Conservation (phyloP, 1,140 invertebrate genomes). For the Leptonema lineaticorne region DNA sequence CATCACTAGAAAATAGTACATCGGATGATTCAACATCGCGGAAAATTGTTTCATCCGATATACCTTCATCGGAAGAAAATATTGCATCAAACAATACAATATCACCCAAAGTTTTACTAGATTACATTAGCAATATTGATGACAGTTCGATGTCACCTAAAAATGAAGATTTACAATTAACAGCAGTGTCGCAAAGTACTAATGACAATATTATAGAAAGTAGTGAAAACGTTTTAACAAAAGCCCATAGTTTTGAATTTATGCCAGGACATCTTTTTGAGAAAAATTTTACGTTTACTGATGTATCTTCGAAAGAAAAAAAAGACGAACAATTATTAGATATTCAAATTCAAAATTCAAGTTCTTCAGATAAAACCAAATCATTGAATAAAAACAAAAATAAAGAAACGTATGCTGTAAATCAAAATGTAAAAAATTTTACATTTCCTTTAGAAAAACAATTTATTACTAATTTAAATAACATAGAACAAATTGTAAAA, state of each 20-base stretch:
- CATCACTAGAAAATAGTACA: no score
- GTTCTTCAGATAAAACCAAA: not conserved
- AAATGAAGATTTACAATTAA: not conserved
- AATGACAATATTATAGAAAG: slow-evolving; percentile 16
- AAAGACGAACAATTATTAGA: not conserved
- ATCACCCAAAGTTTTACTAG: no score
- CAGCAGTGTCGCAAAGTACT: not conserved
- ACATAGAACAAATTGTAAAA: slow-evolving; percentile 47
- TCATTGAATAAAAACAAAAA: not conserved
- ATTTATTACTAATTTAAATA: slow-evolving; percentile 48
- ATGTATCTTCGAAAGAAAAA: not conserved
- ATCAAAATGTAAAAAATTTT: not conserved
- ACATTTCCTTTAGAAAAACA: slow-evolving; percentile 48
- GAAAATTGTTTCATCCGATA: not conserved
- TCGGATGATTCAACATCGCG: no score
- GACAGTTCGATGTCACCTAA: not conserved
- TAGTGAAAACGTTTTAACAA: slow-evolving; percentile 47
- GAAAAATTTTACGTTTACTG: slow-evolving; percentile 35
- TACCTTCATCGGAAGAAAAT: not conserved
- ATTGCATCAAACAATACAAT: not conserved
- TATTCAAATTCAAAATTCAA: not conserved
- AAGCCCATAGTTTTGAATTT: slow-evolving; percentile 56
- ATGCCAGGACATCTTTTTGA: slow-evolving; percentile 53
- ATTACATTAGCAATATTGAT: not conserved
- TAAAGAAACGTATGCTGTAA: not conserved